These are phyloP conservation scores for Acipenser transmontanus DNA, from an alignment of 2,797 vertebrate species.

Conservation along the genomic window DNA sequence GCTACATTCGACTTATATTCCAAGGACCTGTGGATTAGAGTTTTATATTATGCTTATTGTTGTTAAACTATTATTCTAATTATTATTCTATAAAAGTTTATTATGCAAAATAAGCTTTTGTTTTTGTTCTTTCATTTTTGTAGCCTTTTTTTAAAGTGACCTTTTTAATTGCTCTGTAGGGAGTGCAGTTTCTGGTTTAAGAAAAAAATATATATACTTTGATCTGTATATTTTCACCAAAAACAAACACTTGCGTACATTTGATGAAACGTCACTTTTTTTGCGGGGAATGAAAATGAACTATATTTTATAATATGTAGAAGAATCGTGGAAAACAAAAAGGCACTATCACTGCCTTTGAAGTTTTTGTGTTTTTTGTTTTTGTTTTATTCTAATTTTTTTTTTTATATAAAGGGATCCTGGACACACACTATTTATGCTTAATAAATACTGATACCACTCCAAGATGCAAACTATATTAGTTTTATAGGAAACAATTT, in stretches of 20 bases:
- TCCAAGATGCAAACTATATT: slow-evolving; percentile 23
- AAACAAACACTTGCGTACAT: slow-evolving; percentile 34
- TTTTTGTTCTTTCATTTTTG: slow-evolving; percentile 14
- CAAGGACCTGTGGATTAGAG: slow-evolving; percentile 90
- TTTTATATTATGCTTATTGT: not conserved
- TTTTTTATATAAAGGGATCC: slow-evolving; percentile 47
- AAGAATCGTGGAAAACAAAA: too few relatives aligned
- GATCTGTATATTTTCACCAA: slow-evolving; percentile 39
- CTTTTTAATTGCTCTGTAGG: slow-evolving; percentile 48
- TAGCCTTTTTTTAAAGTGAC: slow-evolving; percentile 56
- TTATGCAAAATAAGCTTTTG: slow-evolving; percentile 26
- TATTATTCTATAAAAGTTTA: slow-evolving; percentile 1
- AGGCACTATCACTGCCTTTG: slow-evolving; percentile 27
- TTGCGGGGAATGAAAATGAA: slow-evolving; percentile 36
- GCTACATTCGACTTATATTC: slow-evolving; percentile 95
- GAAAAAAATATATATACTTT: slow-evolving; percentile 69
- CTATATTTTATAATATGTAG: slow-evolving; percentile 46
- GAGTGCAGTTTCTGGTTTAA: slow-evolving; percentile 44
- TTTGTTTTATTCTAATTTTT: slow-evolving; percentile 25
- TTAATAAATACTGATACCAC: slow-evolving; percentile 12
- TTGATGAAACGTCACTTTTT: slow-evolving; percentile 32
- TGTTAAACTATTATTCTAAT: not conserved
- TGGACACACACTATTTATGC: slow-evolving; percentile 22
- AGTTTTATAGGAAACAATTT: slow-evolving; percentile 21
- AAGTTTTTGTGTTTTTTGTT: slow-evolving; percentile 35